Percentiles rank a stretch among this genome's conserved stretches.
These are phyloP conservation scores for Eupleurogrammus muticus DNA, from an alignment of 2,797 vertebrate genomes.

Conservation along the genomic window DNA sequence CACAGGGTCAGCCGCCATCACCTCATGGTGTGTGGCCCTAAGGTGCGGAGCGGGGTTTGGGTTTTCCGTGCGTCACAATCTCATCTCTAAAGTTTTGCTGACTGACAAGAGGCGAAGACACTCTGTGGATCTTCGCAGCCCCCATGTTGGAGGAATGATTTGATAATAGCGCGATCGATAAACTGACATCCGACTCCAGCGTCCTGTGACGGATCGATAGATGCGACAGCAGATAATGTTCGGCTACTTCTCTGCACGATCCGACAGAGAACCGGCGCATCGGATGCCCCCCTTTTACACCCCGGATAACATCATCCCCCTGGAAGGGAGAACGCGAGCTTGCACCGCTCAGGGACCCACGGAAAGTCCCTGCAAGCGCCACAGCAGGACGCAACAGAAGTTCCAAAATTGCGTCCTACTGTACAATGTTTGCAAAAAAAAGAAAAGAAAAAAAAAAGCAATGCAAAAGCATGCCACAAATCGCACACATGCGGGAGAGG, in stretches of 20 bases:
- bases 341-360: slow-evolving; percentile 47
- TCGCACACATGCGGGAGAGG: slow-evolving; percentile 13
- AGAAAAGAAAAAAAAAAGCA: slow-evolving; percentile 37
- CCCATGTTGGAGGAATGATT: slow-evolving; percentile 55
- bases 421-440: slow-evolving; percentile 42
- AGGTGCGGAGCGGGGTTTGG: slow-evolving; percentile 22
- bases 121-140: slow-evolving; percentile 28
- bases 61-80: slow-evolving; percentile 1
- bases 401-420: slow-evolving; percentile 56
- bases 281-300: slow-evolving; percentile 51
- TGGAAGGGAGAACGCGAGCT: slow-evolving; percentile 9
- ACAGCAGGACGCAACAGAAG: slow-evolving; percentile 66
- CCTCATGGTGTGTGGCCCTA: slow-evolving; percentile 5
- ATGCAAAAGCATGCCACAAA: slow-evolving; percentile 41
- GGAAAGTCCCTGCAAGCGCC: slow-evolving; percentile 51
- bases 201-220: slow-evolving; percentile 81
- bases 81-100: slow-evolving; percentile 63
- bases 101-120: slow-evolving; percentile 32
- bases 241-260: slow-evolving; percentile 60
- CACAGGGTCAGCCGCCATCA: slow-evolving; percentile 30
- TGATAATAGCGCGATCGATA: slow-evolving; percentile 80
- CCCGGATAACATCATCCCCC: slow-evolving; percentile 34
- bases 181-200: slow-evolving; percentile 75
- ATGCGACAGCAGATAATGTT: slow-evolving; percentile 74
- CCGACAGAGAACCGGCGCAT: slow-evolving; percentile 53